Evolutionary conservation across 2,113 vertebrate genomes (phyloP).

Genomic region (Gobiocypris rarus): DNA sequence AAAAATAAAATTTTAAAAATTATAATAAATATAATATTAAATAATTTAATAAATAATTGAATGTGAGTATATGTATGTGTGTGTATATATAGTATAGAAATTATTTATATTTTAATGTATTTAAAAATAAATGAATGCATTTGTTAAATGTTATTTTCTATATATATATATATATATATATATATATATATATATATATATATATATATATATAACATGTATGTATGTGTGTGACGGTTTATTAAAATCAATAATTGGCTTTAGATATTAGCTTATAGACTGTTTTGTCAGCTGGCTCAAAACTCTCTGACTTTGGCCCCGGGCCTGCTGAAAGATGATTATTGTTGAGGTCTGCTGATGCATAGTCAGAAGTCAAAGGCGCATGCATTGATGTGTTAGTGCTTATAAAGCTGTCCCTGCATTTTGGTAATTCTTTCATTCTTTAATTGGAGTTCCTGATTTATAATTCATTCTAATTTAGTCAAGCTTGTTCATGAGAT

Average conservation of each 20-base stretch:
- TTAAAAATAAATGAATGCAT: too few species aligned
- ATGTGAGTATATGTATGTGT: too few species aligned
- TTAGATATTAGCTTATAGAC: background rate
- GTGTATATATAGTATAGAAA: too few species aligned
- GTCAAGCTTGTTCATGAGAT: slow-evolving; percentile 18
- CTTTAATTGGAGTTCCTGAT: background rate
- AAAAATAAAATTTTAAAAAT: too few species aligned
- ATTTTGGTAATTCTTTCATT: background rate
- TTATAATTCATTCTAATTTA: background rate
- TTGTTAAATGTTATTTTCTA: too few species aligned
- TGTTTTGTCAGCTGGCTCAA: background rate
- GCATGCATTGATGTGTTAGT: background rate
- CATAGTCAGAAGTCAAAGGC: background rate
- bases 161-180: too few species aligned
- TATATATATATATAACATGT: too few species aligned
- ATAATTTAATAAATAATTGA: too few species aligned
- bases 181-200: too few species aligned
- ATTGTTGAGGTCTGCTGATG: background rate
- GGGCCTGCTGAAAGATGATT: background rate
- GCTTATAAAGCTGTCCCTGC: background rate
- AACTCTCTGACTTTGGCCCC: background rate
- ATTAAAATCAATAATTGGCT: background rate
- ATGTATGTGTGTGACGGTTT: background rate
- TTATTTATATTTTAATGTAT: too few species aligned
- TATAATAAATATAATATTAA: too few species aligned